phyloP scores from a whole-genome alignment of 2,113 vertebrate species.

The Alligator sinensis region DNA sequence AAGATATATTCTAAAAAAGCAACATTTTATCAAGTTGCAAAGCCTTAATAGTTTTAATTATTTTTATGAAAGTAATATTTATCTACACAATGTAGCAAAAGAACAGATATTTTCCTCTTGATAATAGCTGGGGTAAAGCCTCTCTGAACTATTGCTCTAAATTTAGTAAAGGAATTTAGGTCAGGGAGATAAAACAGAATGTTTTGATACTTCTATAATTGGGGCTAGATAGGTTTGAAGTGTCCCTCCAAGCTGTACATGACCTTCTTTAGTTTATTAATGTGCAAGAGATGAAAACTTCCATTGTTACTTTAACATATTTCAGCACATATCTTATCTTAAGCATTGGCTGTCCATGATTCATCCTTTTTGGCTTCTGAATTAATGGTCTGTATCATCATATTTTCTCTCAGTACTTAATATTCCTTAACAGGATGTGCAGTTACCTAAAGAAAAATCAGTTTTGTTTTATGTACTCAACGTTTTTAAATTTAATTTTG shows the following conservation, averaged over 20 bases:
- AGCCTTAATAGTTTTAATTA: background rate
- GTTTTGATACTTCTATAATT: background rate
- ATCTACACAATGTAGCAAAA: background rate
- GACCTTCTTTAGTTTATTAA: slow-evolving; percentile 20
- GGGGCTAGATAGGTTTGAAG: background rate
- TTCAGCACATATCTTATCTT: background rate
- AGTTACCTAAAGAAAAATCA: background rate
- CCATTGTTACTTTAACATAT: background rate
- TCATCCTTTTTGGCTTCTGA: background rate
- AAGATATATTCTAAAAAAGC: background rate
- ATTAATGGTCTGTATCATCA: background rate
- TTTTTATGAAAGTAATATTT: background rate
- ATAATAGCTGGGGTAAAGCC: background rate
- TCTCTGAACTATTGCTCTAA: background rate
- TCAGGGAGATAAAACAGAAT: background rate
- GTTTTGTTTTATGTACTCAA: background rate
- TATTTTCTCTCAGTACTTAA: background rate
- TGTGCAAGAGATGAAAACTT: background rate
- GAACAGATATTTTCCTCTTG: background rate
- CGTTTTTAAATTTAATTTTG: background rate
- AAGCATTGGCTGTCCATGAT: background rate
- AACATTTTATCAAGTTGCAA: background rate
- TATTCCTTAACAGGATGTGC: background rate
- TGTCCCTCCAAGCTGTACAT: background rate
- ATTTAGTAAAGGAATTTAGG: background rate